These are phyloP conservation scores for Oscheius sp. DNA, from an alignment of 2,888 invertebrate genomes.

Conservation along the genomic window DNA sequence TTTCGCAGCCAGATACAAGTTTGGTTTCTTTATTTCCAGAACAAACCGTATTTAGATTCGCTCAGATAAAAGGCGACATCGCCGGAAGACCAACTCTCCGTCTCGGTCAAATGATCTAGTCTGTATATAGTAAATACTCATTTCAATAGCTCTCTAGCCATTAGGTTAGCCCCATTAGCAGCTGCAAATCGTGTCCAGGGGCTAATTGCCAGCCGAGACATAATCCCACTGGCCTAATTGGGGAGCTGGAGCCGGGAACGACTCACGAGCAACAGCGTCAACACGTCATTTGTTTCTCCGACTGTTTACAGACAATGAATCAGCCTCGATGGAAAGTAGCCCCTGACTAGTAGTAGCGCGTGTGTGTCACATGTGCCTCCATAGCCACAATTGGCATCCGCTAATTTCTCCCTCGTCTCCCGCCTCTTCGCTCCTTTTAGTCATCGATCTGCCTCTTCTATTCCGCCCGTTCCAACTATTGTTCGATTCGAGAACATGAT, in stretches of 20 bases:
- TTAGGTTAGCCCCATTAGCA: background rate
- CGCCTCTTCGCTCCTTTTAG: no score
- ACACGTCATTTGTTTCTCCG: no score
- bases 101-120: constrained; percentile 21
- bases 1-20: constrained; percentile 22
- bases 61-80: background rate
- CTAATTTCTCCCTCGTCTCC: constrained; percentile 7
- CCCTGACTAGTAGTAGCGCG: background rate
- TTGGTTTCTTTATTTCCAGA: background rate
- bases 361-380: constrained; percentile 15
- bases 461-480: no score
- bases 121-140: constrained; percentile 4
- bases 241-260: no score
- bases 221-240: no score
- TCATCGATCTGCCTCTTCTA: no score
- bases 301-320: no score
- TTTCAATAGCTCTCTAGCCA: background rate
- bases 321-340: no score
- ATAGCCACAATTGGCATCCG: constrained; percentile 11
- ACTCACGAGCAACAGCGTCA: no score
- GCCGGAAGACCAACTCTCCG: background rate
- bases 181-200: background rate
- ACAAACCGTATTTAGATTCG: background rate
- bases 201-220: constrained; percentile 12
- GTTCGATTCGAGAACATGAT: no score